Conservation (phyloP, 2,113 vertebrate species). For the Cyprinus carpio region DNA sequence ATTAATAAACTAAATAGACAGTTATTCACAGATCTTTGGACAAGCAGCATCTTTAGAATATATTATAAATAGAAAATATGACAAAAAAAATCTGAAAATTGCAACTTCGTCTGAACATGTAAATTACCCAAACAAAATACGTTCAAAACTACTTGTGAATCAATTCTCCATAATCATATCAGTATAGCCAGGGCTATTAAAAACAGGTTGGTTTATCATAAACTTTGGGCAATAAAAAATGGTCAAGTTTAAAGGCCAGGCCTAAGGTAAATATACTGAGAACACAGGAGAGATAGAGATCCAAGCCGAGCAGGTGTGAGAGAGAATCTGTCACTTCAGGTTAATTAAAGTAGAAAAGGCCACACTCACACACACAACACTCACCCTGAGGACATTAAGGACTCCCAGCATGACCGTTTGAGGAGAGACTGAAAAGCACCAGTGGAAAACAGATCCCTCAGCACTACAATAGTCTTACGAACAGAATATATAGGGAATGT, state of each 20-base stretch:
- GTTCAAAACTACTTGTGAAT: background rate
- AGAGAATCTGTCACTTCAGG: background rate
- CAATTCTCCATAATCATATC: background rate
- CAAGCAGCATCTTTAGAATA: background rate
- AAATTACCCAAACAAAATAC: background rate
- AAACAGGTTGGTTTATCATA: background rate
- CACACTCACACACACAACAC: background rate
- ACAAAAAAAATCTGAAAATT: background rate
- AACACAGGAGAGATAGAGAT: conserved; percentile 17
- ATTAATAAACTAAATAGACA: background rate
- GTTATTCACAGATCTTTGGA: background rate
- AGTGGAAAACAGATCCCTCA: background rate
- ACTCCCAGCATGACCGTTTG: background rate
- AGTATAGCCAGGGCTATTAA: background rate
- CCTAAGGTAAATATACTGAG: conserved; percentile 36
- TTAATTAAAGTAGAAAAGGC: background rate
- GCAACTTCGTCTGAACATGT: background rate
- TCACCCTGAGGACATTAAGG: background rate
- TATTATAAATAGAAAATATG: background rate
- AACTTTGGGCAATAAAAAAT: background rate
- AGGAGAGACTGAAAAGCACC: background rate
- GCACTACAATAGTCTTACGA: background rate
- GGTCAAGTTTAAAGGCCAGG: conserved; percentile 2
- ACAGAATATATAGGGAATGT: background rate
- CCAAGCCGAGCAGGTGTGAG: conserved; percentile 4